A percentile compares a stretch with the other conserved stretches of the same genome.
phyloP scores from a whole-genome alignment of 2,888 invertebrate genomes.

The Lithosia quadra region DNA sequence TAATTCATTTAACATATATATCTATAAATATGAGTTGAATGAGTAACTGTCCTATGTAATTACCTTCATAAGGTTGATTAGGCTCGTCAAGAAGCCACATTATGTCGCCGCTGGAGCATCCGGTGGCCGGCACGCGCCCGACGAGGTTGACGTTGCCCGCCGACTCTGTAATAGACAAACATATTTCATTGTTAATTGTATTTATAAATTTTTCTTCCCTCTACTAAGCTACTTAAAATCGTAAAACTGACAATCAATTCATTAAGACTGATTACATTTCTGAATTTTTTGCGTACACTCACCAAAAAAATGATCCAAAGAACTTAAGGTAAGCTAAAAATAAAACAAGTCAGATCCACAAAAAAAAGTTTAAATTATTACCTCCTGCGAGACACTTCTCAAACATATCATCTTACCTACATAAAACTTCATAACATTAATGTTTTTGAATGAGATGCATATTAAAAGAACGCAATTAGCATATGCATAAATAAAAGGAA shows the following conservation, averaged over 20 bases:
- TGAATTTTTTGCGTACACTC: conserved; percentile 4
- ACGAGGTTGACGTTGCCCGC: conserved; percentile 72
- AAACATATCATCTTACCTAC: conserved; percentile 32
- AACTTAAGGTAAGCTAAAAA: conserved; percentile 19
- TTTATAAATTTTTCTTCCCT: conserved; percentile 9
- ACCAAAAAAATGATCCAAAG: conserved; percentile 16
- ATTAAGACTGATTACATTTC: neutral
- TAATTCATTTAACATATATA: conserved; percentile 14
- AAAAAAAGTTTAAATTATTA: conserved; percentile 25
- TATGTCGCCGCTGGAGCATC: conserved; percentile 87
- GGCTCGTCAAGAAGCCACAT: conserved; percentile 92
- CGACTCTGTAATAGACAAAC: conserved; percentile 74
- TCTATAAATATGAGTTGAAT: conserved; percentile 17
- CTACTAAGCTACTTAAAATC: neutral
- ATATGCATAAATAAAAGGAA: conserved; percentile 56
- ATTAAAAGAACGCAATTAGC: conserved; percentile 55
- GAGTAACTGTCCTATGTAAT: conserved; percentile 49
- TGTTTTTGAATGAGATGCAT: conserved; percentile 39
- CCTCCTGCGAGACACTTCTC: conserved; percentile 25
- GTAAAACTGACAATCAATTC: neutral
- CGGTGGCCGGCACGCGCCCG: conserved; percentile 85
- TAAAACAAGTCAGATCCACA: conserved; percentile 15
- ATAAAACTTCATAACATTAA: conserved; percentile 37
- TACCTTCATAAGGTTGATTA: conserved; percentile 88
- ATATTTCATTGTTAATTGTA: conserved; percentile 21